Conservation (phyloP, 2,113 vertebrate species). For the Protobothrops flavoviridis region DNA sequence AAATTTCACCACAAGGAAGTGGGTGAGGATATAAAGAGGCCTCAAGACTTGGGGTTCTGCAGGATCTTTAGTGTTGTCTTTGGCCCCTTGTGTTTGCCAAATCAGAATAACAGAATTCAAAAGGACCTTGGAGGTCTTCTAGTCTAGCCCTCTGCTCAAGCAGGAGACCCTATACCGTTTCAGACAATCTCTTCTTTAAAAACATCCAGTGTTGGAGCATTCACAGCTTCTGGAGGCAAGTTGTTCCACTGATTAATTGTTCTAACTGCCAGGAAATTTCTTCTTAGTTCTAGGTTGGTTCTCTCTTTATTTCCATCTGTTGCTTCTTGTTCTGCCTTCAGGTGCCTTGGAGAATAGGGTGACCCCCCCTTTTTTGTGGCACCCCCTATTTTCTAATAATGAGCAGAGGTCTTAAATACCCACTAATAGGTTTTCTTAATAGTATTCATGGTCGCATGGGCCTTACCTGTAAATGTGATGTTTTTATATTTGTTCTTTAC, state of each 20-base stretch:
- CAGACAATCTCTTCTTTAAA: too few species aligned
- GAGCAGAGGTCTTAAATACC: not conserved
- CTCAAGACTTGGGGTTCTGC: not conserved
- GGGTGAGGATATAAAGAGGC: not conserved
- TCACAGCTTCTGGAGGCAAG: too few species aligned
- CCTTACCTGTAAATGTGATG: constrained; percentile 76
- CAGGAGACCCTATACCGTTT: too few species aligned
- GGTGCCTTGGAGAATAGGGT: not conserved
- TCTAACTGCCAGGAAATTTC: too few species aligned
- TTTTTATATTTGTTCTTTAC: constrained; percentile 62
- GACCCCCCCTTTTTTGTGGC: not conserved
- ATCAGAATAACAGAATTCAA: too few species aligned
- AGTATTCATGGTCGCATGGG: not conserved
- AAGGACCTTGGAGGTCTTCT: too few species aligned
- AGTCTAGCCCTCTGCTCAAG: too few species aligned
- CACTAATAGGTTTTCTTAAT: not conserved
- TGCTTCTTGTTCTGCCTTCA: not conserved
- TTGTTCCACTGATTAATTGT: too few species aligned
- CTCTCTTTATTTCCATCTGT: too few species aligned
- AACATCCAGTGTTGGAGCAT: too few species aligned
- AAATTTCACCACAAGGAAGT: not conserved
- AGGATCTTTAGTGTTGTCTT: not conserved
- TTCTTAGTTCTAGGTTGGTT: too few species aligned
- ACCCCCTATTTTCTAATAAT: not conserved
- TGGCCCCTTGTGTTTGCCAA: not conserved